Evolutionary conservation across 1,140 invertebrate species (phyloP).

Genomic region (Drosophila punjabiensis): DNA sequence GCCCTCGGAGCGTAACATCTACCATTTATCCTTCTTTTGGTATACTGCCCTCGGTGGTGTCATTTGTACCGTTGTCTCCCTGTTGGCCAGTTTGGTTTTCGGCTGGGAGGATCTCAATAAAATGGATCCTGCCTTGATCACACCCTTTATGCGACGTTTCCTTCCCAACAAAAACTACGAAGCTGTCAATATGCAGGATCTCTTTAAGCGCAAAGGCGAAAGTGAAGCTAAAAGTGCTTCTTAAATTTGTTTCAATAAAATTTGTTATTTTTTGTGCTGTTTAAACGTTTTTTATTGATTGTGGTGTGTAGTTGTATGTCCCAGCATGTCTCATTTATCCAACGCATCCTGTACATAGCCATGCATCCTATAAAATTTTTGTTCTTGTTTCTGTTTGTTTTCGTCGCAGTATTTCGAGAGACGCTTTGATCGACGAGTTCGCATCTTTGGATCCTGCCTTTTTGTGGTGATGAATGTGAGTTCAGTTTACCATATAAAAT

Average conservation of each 20-base stretch:
- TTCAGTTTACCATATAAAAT: neutral
- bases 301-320: neutral
- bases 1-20: slow-evolving; percentile 68
- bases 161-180: slow-evolving; percentile 64
- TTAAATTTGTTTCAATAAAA: slow-evolving; percentile 19
- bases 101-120: slow-evolving; percentile 66
- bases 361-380: slow-evolving; percentile 12
- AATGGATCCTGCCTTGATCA: slow-evolving; percentile 67
- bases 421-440: slow-evolving; percentile 90
- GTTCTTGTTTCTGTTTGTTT: slow-evolving; percentile 27
- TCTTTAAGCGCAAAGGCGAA: slow-evolving; percentile 47
- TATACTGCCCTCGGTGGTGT: slow-evolving; percentile 65
- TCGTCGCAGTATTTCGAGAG: slow-evolving; percentile 90
- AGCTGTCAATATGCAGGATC: slow-evolving; percentile 50
- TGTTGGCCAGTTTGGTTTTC: slow-evolving; percentile 49
- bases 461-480: slow-evolving; percentile 91
- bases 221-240: neutral
- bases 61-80: slow-evolving; percentile 50
- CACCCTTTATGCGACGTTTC: slow-evolving; percentile 72
- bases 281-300: slow-evolving; percentile 34
- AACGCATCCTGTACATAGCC: slow-evolving; percentile 39
- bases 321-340: neutral
- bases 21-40: slow-evolving; percentile 76
- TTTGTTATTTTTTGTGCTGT: neutral
- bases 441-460: slow-evolving; percentile 90